A percentile compares a stretch with the other conserved stretches of the same genome.
phyloP scores from a whole-genome alignment of 2,888 invertebrate species.

The Lobophora halterata region DNA sequence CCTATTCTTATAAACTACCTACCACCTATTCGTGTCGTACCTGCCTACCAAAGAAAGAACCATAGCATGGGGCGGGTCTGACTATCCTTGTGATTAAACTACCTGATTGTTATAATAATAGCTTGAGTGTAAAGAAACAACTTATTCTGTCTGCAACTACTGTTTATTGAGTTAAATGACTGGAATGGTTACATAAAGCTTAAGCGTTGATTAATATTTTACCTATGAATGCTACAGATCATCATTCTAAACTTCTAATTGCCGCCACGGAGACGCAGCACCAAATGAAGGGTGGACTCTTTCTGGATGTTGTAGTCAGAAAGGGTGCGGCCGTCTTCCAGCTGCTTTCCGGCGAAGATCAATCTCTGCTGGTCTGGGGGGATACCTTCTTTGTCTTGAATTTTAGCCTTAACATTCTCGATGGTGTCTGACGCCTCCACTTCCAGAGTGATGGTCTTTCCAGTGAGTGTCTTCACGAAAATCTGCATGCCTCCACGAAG shows the following conservation, averaged over 20 bases:
- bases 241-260: slow-evolving; percentile 25
- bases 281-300: slow-evolving; percentile 48
- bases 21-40: no score
- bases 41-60: no score
- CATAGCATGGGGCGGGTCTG: no score
- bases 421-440: slow-evolving; percentile 51
- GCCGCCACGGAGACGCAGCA: slow-evolving; percentile 41
- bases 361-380: slow-evolving; percentile 51
- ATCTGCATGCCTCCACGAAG: slow-evolving; percentile 55
- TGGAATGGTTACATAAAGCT: slow-evolving; percentile 51
- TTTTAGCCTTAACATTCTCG: slow-evolving; percentile 51
- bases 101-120: no score
- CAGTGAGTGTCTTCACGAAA: slow-evolving; percentile 49
- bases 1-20: no score
- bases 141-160: slow-evolving; percentile 31
- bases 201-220: slow-evolving; percentile 23
- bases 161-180: slow-evolving; percentile 41
- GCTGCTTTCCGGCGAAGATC: slow-evolving; percentile 49
- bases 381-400: slow-evolving; percentile 51
- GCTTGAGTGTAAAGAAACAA: slow-evolving; percentile 30
- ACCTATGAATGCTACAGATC: slow-evolving; percentile 27
- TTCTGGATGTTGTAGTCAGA: slow-evolving; percentile 53
- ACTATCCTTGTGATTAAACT: no score
- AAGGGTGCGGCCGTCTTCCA: slow-evolving; percentile 49
- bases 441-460: slow-evolving; percentile 49